phyloP scores from a whole-genome alignment of 2,113 vertebrate species.

The Camelus dromedarius region DNA sequence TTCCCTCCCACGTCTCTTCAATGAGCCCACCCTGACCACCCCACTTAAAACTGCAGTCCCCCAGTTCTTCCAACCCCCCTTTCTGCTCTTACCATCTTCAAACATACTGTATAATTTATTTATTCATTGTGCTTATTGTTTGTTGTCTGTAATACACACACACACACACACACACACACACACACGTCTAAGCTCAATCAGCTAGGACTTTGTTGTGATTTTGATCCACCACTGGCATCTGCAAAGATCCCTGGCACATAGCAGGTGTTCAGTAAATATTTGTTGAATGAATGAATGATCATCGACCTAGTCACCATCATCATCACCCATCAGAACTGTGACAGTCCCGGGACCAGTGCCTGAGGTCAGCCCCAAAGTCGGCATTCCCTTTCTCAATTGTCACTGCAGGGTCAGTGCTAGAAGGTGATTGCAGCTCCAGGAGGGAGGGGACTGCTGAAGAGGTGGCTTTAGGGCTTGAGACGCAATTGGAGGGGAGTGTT shows the following conservation, averaged over 20 bases:
- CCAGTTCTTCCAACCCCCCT: neutral
- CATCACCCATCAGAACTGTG: neutral
- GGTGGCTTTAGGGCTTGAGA: neutral
- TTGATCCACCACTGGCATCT: neutral
- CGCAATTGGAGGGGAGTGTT: neutral
- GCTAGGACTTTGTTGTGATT: neutral
- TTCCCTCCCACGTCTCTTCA: neutral
- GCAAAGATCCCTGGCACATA: neutral
- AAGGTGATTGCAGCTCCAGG: neutral
- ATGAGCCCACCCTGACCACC: neutral
- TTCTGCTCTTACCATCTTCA: neutral
- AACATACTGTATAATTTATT: neutral
- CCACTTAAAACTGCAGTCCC: neutral
- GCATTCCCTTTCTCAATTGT: neutral
- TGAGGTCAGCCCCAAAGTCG: neutral
- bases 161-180: neutral
- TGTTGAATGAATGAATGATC: neutral
- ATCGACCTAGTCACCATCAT: accelerated
- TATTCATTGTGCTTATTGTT: neutral
- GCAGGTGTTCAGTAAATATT: neutral
- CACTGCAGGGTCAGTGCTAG: neutral
- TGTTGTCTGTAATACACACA: neutral
- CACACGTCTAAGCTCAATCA: neutral
- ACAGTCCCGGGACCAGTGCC: neutral
- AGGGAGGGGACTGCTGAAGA: no score